These are phyloP conservation scores for Empidonax alnorum DNA, from an alignment of 2,113 vertebrate genomes.

Conservation along the genomic window DNA sequence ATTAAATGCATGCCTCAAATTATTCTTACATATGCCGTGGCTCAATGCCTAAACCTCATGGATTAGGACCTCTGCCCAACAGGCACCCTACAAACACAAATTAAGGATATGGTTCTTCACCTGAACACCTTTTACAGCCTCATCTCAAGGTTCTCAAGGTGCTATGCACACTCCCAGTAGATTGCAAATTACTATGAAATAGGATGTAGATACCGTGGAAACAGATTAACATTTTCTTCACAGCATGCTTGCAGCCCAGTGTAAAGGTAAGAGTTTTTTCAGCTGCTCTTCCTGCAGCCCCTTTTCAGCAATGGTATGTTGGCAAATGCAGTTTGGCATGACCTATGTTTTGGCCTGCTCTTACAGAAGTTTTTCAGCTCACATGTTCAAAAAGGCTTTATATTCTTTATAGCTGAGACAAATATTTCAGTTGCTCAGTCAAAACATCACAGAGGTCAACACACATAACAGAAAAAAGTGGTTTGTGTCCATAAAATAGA, in stretches of 20 bases:
- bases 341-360: background rate
- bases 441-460: background rate
- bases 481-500: background rate
- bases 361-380: background rate
- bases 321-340: background rate
- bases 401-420: background rate
- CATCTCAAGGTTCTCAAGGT: background rate
- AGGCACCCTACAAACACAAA: background rate
- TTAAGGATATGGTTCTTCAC: background rate
- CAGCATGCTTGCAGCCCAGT: background rate
- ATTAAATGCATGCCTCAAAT: background rate
- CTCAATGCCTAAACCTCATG: background rate
- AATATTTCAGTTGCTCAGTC: background rate
- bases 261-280: background rate
- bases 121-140: background rate
- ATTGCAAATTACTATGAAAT: background rate
- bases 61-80: background rate
- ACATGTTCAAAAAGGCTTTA: background rate
- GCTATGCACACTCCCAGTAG: background rate
- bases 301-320: background rate
- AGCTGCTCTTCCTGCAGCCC: background rate
- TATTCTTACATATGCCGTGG: background rate
- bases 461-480: background rate
- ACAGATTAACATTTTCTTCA: background rate
- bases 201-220: background rate